Percentiles rank a stretch among this genome's conserved stretches.
Conservation (phyloP, 2,797 vertebrate genomes). For the Coendou prehensilis region DNA sequence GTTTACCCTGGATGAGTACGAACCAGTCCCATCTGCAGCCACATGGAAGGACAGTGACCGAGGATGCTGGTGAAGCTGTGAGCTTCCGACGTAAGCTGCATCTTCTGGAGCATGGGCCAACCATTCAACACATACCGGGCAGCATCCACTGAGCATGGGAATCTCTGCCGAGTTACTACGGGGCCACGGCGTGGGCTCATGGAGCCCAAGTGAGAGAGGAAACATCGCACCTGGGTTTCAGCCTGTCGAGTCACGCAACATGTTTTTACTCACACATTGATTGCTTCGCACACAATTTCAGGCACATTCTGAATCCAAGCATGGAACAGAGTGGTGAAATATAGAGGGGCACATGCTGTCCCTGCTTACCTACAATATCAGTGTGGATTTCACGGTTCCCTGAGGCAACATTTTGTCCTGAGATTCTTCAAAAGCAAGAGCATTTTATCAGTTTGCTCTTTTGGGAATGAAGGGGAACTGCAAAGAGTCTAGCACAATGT, state of each 20-base stretch:
- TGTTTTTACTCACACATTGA: background rate
- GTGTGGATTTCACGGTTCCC: background rate
- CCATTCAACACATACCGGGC: background rate
- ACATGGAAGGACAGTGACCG: background rate
- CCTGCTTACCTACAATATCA: background rate
- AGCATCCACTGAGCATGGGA: background rate
- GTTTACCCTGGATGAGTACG: background rate
- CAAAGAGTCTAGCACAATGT: background rate
- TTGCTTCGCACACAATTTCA: background rate
- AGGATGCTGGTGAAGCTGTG: background rate
- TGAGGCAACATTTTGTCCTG: background rate
- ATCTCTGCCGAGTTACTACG: background rate
- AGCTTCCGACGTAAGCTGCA: background rate
- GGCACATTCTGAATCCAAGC: background rate
- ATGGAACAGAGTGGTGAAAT: background rate
- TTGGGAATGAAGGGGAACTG: background rate
- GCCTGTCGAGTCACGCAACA: background rate
- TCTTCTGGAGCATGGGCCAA: background rate
- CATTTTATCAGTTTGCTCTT: background rate
- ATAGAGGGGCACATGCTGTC: accelerated
- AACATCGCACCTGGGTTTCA: background rate
- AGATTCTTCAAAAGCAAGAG: background rate
- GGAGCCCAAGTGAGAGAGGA: no score
- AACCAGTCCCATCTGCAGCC: background rate
- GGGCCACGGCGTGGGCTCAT: background rate